Conservation (phyloP, 2,797 vertebrate genomes). For the Semaprochilodus insignis region DNA sequence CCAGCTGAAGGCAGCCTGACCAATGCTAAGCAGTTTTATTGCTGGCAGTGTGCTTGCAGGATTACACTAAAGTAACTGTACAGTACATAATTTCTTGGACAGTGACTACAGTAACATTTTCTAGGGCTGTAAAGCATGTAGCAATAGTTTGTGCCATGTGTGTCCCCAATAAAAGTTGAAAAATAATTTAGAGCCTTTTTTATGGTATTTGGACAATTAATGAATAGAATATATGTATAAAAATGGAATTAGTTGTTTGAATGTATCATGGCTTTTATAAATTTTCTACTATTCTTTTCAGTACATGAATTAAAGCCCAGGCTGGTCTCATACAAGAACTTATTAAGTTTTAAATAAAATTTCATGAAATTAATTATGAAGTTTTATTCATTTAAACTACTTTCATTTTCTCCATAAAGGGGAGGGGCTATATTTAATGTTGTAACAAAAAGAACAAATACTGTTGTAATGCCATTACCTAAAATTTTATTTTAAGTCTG, state of each 20-base stretch:
- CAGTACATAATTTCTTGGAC: neutral
- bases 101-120: neutral
- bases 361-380: neutral
- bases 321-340: constrained; percentile 53
- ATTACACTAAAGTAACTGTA: neutral
- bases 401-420: neutral
- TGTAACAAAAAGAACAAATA: neutral
- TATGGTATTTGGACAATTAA: neutral
- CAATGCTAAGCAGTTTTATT: no score
- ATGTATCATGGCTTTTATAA: neutral
- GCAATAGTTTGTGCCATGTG: neutral
- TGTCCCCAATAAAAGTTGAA: constrained; percentile 1
- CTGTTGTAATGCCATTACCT: neutral
- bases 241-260: neutral
- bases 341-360: neutral
- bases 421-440: neutral
- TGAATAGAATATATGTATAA: neutral
- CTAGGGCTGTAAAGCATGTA: neutral
- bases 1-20: no score
- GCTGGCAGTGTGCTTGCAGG: no score
- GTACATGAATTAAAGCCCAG: constrained; percentile 44
- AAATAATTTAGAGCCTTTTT: neutral
- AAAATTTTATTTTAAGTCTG: no score
- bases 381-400: neutral
- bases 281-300: constrained; percentile 22